Conservation (phyloP, 2,888 invertebrate species). For the Andrena hattorfiana region DNA sequence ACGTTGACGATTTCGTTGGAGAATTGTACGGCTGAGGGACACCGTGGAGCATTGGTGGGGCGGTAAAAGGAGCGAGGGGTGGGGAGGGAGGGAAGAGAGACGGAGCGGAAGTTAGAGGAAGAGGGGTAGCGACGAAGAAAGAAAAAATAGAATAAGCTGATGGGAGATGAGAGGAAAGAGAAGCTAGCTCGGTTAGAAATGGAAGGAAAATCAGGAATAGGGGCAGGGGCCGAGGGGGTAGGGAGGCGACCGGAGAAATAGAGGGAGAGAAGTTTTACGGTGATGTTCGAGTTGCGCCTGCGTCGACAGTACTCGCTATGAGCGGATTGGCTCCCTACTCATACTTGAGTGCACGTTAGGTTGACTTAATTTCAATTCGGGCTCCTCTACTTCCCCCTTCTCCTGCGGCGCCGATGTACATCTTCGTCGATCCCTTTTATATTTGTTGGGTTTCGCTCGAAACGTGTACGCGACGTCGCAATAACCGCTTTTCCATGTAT, state of each 20-base stretch:
- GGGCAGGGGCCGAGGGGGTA: slow-evolving; percentile 1
- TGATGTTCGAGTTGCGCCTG: slow-evolving; percentile 70
- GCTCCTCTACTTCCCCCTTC: slow-evolving; percentile 62
- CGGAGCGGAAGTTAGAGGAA: slow-evolving; percentile 14
- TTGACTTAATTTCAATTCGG: slow-evolving; percentile 79
- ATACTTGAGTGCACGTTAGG: slow-evolving; percentile 73
- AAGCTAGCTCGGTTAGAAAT: not conserved
- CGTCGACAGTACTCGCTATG: slow-evolving; percentile 57
- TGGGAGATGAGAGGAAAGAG: slow-evolving; percentile 36
- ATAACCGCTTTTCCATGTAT: not conserved
- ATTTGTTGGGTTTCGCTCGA: slow-evolving; percentile 68
- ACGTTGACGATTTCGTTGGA: slow-evolving; percentile 70
- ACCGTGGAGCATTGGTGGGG: slow-evolving; percentile 32
- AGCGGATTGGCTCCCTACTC: slow-evolving; percentile 77
- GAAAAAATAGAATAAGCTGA: slow-evolving; percentile 22
- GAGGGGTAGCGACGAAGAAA: slow-evolving; percentile 19
- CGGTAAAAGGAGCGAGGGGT: slow-evolving; percentile 3
- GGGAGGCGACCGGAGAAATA: slow-evolving; percentile 30
- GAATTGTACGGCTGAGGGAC: slow-evolving; percentile 56
- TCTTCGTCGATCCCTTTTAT: slow-evolving; percentile 63
- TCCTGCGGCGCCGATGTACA: slow-evolving; percentile 23
- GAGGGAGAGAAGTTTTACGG: slow-evolving; percentile 52
- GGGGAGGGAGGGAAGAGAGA: not conserved
- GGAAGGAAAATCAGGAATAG: slow-evolving; percentile 16
- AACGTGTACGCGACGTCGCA: slow-evolving; percentile 27